phyloP scores from a whole-genome alignment of 2,888 invertebrate species.

The Drosophila colorata region DNA sequence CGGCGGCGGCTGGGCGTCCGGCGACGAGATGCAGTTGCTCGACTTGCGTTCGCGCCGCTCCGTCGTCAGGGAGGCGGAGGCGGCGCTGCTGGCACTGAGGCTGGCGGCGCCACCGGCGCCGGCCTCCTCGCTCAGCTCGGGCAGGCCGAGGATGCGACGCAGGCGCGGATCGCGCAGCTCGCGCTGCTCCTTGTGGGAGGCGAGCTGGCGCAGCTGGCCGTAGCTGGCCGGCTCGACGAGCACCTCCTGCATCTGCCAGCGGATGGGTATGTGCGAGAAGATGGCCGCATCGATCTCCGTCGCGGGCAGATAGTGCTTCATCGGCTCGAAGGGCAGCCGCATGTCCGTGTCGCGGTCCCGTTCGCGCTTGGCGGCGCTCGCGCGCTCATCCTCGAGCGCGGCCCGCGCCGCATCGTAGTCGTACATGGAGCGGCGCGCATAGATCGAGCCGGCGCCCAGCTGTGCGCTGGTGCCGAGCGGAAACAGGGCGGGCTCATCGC shows the following conservation, averaged over 20 bases:
- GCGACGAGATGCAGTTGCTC: slow-evolving; percentile 74
- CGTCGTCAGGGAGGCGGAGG: not conserved
- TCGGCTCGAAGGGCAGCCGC: slow-evolving; percentile 92
- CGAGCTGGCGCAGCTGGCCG: slow-evolving; percentile 89
- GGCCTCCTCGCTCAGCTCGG: slow-evolving; percentile 81
- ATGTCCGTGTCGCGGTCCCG: slow-evolving; percentile 89
- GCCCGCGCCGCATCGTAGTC: slow-evolving; percentile 69
- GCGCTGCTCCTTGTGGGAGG: slow-evolving; percentile 89
- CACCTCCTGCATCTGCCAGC: slow-evolving; percentile 88
- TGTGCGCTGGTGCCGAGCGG: not conserved
- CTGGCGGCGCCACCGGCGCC: not conserved
- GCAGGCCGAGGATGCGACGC: slow-evolving; percentile 88
- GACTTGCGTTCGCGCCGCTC: slow-evolving; percentile 58
- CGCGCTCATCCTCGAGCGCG: slow-evolving; percentile 40
- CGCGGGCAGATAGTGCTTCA: slow-evolving; percentile 92
- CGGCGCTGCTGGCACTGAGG: not conserved
- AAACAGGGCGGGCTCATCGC: slow-evolving; percentile 8
- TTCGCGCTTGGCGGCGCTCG: slow-evolving; percentile 16
- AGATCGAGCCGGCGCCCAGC: slow-evolving; percentile 46
- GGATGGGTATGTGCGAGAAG: slow-evolving; percentile 91
- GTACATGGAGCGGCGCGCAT: slow-evolving; percentile 82
- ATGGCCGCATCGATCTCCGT: slow-evolving; percentile 94
- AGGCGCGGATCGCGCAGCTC: slow-evolving; percentile 92
- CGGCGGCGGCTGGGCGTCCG: slow-evolving; percentile 51
- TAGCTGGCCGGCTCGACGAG: slow-evolving; percentile 91